Evolutionary conservation across 2,888 invertebrate genomes (phyloP), one percentile per base, ranked within the genome.

Genomic region (Mycogona germanica): DNA sequence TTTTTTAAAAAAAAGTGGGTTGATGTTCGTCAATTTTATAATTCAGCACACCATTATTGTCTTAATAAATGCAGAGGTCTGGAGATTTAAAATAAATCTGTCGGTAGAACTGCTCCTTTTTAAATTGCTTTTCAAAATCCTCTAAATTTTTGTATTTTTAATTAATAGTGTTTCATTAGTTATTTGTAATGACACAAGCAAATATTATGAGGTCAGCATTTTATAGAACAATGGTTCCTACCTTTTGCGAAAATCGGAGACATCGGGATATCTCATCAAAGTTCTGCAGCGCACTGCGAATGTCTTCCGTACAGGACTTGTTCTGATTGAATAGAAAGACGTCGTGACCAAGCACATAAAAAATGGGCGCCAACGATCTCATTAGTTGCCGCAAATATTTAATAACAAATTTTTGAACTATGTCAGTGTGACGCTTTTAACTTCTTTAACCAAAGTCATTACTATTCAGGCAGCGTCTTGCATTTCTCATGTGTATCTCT

Each of bases 31-130:
- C n/a, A n/a, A n/a, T n/a, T n/a, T n/a, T n/a, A n/a, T n/a, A n/a
- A n/a, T n/a, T n/a, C n/a, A n/a, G n/a, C n/a, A n/a, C n/a, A n/a
- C n/a, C n/a, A n/a, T n/a, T n/a, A n/a, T n/a, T n/a, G n/a, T n/a
- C n/a, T n/a, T n/a, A n/a, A n/a, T n/a, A n/a, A n/a, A n/a, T n/a
- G n/a, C n/a, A n/a, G n/a, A n/a, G n/a, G n/a, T n/a, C n/a, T n/a
- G n/a, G n/a, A n/a, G n/a, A n/a, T n/a, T n/a, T n/a, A n/a, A n/a
- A n/a, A n/a, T n/a, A n/a, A n/a, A n/a, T n/a, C 44, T 28, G 44
- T 44, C 44, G 28, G 28, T 44, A 44, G 28, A 44, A 9, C n/a
- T 44, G 28, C 28, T 44, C n/a, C 26, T 42, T 42, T 38, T 41
- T 41, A 41, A 7, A n/a, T 23, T 41, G 25, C 21, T 23, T 23